phyloP scores from a whole-genome alignment of 2,888 invertebrate species.

The Thymelicus acteon region DNA sequence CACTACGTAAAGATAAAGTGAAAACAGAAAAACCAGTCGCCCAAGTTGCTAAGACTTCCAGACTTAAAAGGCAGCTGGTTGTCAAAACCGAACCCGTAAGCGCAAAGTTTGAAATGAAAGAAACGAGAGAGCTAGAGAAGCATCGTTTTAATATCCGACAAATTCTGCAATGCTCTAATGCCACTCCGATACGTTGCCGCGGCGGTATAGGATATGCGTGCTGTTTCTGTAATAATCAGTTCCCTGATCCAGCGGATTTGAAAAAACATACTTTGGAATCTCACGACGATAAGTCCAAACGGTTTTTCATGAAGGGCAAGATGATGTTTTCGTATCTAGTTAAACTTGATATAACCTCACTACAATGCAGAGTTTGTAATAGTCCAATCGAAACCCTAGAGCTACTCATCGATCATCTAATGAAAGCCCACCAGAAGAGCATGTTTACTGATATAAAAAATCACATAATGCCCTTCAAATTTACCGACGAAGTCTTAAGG shows the following conservation, averaged over 20 bases:
- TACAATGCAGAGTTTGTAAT: conserved; percentile 58
- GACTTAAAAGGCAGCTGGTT: conserved; percentile 32
- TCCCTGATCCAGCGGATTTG: conserved; percentile 50
- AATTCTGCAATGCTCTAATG: conserved; percentile 55
- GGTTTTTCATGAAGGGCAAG: conserved; percentile 49
- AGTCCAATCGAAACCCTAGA: conserved; percentile 48
- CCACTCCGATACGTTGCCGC: conserved; percentile 55
- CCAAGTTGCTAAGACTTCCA: conserved; percentile 15
- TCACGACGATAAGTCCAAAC: conserved; percentile 49
- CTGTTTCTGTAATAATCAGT: conserved; percentile 53
- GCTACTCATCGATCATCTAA: conserved; percentile 52
- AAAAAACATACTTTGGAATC: conserved; percentile 54
- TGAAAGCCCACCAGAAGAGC: conserved; percentile 46
- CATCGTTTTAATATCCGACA: conserved; percentile 60
- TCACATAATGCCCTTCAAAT: conserved; percentile 61
- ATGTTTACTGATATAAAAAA: conserved; percentile 56
- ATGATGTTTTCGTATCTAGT: conserved; percentile 49
- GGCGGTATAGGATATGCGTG: conserved; percentile 53
- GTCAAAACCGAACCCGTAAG: conserved; percentile 16
- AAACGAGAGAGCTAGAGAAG: conserved; percentile 49
- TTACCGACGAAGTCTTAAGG: conserved; percentile 47
- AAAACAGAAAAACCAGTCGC: conserved; percentile 21
- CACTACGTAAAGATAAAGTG: conserved; percentile 36
- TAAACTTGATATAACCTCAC: conserved; percentile 60
- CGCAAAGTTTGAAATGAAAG: conserved; percentile 11